phyloP scores from a whole-genome alignment of 1,140 invertebrate genomes.

The Drosophila hydei region DNA sequence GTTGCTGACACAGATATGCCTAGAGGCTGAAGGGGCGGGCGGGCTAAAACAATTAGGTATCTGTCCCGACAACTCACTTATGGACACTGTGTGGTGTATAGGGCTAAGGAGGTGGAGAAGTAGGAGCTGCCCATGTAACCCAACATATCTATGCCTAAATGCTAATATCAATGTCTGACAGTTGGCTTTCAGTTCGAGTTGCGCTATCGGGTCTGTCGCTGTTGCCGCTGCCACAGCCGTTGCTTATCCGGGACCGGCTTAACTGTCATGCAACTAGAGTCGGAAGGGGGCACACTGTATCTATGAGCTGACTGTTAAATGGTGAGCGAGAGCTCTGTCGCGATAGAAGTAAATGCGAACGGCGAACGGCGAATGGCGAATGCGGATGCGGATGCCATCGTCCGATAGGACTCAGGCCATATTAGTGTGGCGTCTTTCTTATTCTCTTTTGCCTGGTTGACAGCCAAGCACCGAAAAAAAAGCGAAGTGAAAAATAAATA shows the following conservation, averaged over 20 bases:
- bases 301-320: slow-evolving; percentile 61
- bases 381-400: slow-evolving; percentile 49
- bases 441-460: slow-evolving; percentile 55
- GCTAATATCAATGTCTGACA: slow-evolving; percentile 77
- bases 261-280: slow-evolving; percentile 77
- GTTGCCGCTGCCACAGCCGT: slow-evolving; percentile 16
- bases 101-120: neutral
- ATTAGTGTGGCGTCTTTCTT: slow-evolving; percentile 14
- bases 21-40: neutral
- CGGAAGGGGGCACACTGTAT: slow-evolving; percentile 65
- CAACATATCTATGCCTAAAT: slow-evolving; percentile 70
- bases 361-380: neutral
- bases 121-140: neutral
- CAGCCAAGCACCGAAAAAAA: slow-evolving; percentile 34
- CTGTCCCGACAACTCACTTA: neutral
- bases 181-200: slow-evolving; percentile 66
- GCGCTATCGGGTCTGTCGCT: slow-evolving; percentile 6
- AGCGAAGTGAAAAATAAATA: slow-evolving; percentile 78
- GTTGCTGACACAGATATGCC: neutral
- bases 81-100: too few species aligned
- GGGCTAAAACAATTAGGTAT: neutral
- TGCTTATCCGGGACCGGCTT: slow-evolving; percentile 71
- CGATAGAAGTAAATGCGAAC: slow-evolving; percentile 38
- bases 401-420: slow-evolving; percentile 49
- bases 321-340: slow-evolving; percentile 22